Evolutionary conservation across 2,113 vertebrate genomes (phyloP).

Genomic region (Desmodus rotundus): DNA sequence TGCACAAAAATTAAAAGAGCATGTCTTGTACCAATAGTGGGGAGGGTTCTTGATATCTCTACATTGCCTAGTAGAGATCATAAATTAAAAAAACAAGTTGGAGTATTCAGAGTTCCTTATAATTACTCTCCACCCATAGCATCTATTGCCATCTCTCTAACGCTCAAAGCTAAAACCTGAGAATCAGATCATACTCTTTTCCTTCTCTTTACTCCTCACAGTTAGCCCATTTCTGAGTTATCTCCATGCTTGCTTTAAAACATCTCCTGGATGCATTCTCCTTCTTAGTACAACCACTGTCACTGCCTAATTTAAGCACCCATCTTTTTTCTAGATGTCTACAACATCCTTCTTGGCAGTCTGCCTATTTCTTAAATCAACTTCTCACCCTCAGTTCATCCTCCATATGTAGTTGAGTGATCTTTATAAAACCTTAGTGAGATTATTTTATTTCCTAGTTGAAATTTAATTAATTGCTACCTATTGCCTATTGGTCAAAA

Average conservation of each 20-base stretch:
- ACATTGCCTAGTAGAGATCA: neutral
- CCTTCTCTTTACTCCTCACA: neutral
- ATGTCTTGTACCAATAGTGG: neutral
- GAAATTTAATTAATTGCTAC: neutral
- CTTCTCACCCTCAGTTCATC: neutral
- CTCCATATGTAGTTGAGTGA: neutral
- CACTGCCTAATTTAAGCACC: neutral
- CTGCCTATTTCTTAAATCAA: neutral
- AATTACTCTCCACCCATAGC: neutral
- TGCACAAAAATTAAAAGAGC: neutral
- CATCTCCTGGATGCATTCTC: neutral
- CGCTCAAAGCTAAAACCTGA: neutral
- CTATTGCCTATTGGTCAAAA: constrained; percentile 13
- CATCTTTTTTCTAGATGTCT: neutral
- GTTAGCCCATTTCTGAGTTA: neutral
- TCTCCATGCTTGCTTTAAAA: neutral
- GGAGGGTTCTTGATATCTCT: neutral
- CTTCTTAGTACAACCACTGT: neutral
- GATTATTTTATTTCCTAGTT: neutral
- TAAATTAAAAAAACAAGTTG: neutral
- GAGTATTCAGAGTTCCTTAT: neutral
- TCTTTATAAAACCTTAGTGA: constrained; percentile 27
- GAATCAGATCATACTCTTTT: neutral
- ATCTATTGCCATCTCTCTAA: neutral
- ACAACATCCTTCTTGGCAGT: neutral